phyloP scores from a whole-genome alignment of 2,113 vertebrate species.

The Rhynchopsitta pachyrhyncha region DNA sequence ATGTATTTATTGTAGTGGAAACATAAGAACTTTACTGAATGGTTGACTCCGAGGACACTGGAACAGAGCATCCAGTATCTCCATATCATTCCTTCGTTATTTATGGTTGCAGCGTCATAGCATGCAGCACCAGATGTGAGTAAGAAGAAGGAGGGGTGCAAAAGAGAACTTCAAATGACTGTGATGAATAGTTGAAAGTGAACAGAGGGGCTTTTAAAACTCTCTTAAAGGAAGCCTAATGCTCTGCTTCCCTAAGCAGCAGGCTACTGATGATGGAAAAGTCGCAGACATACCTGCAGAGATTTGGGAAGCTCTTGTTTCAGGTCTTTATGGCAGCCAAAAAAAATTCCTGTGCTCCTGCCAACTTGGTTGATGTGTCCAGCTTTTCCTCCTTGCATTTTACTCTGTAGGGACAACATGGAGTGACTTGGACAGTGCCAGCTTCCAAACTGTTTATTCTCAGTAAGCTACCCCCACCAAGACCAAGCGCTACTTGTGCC shows the following conservation, averaged over 20 bases:
- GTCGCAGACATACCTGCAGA: conserved; percentile 54
- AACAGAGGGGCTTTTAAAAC: conserved; percentile 59
- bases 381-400: conserved; percentile 4
- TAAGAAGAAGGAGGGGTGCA: background rate
- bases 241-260: conserved; percentile 50
- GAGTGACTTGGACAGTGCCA: background rate
- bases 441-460: background rate
- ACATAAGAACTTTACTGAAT: background rate
- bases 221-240: conserved; percentile 56
- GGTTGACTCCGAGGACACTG: background rate
- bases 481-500: background rate
- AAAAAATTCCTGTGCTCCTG: conserved; percentile 23
- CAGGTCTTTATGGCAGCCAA: conserved; percentile 22
- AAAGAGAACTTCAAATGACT: conserved; percentile 42
- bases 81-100: background rate
- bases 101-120: background rate
- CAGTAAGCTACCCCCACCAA: background rate
- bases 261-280: conserved; percentile 54
- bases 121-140: background rate
- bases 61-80: background rate
- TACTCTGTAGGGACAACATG: background rate
- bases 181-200: conserved; percentile 60
- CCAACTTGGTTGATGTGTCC: background rate
- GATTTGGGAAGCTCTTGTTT: conserved; percentile 55
- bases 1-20: background rate